phyloP scores from a whole-genome alignment of 2,113 vertebrate species.

The Sprattus sprattus region DNA sequence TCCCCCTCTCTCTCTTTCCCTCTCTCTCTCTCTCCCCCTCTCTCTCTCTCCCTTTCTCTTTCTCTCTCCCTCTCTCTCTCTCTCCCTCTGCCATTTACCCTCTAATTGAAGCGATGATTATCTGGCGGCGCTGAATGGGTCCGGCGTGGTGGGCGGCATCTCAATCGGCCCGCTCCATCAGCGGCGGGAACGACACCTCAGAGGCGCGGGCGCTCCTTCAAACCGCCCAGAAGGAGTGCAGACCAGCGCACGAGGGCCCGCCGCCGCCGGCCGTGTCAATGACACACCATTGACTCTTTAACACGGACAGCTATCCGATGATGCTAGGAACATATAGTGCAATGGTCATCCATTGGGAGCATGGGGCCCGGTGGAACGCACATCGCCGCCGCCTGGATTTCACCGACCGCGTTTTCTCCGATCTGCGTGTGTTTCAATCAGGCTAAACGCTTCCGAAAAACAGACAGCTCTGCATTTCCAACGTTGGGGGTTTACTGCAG shows the following conservation, averaged over 20 bases:
- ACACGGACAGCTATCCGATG: neutral
- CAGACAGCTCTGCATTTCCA: neutral
- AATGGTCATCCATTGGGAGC: neutral
- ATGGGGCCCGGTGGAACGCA: neutral
- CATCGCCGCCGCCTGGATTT: neutral
- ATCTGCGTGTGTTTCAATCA: neutral
- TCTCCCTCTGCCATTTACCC: neutral
- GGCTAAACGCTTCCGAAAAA: neutral
- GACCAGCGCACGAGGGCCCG: neutral
- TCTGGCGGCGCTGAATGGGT: neutral
- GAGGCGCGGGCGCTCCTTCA: neutral
- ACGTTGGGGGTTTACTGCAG: neutral
- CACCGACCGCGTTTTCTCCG: neutral
- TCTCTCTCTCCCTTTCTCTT: neutral
- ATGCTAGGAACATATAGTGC: neutral
- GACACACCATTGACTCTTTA: neutral
- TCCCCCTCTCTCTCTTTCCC: neutral
- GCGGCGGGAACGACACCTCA: neutral
- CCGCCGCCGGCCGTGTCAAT: neutral
- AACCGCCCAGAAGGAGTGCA: neutral
- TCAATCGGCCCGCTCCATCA: neutral
- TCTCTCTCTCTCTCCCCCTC: neutral
- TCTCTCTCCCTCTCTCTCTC: neutral
- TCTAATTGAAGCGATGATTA: conserved; percentile 10
- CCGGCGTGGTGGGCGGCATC: neutral